phyloP scores from a whole-genome alignment of 2,797 vertebrate species.

The Amazona ochrocephala region DNA sequence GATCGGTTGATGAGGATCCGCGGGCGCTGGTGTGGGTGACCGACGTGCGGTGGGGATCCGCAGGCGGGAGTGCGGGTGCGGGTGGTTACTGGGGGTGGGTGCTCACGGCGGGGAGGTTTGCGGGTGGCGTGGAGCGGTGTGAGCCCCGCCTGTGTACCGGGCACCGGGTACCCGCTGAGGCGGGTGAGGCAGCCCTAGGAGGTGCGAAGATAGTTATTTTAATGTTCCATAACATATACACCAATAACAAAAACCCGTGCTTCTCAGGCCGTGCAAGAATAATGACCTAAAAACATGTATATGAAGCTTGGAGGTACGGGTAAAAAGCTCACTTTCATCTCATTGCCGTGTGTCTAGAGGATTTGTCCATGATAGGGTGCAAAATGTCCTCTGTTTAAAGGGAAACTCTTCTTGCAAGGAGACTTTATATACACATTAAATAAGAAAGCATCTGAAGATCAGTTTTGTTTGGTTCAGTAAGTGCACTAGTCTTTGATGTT shows the following conservation, averaged over 20 bases:
- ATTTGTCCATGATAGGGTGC: not conserved
- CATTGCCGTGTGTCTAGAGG: not conserved
- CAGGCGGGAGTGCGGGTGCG: no score
- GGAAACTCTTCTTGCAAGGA: not conserved
- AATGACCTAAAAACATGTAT: not conserved
- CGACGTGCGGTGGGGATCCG: not conserved
- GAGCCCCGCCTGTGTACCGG: not conserved
- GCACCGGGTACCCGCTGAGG: not conserved
- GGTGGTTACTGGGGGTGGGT: not conserved
- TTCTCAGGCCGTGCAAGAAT: not conserved
- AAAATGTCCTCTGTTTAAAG: not conserved
- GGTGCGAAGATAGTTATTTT: not conserved
- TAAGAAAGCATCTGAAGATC: not conserved
- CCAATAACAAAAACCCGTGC: rapidly evolving
- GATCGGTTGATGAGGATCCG: not conserved
- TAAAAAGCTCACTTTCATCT: not conserved
- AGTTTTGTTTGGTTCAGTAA: not conserved
- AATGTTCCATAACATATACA: rapidly evolving
- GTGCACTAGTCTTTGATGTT: not conserved
- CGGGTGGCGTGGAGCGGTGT: no score
- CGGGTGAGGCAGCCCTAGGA: not conserved
- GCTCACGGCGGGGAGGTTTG: no score
- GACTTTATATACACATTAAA: not conserved
- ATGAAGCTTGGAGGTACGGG: not conserved
- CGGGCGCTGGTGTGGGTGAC: not conserved